phyloP scores from a whole-genome alignment of 1,140 invertebrate species.

The Conus ventricosus region DNA sequence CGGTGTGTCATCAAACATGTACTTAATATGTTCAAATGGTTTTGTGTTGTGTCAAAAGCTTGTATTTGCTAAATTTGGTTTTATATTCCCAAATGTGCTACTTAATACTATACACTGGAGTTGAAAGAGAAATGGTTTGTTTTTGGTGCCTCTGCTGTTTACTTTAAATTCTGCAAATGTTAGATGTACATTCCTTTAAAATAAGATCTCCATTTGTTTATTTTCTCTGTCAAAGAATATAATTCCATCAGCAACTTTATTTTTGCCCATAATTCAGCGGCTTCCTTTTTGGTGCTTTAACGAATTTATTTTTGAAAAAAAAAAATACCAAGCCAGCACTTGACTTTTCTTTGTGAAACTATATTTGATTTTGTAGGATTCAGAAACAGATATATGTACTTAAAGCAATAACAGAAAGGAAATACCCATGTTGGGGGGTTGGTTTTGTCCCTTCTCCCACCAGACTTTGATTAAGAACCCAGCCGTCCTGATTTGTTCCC shows the following conservation, averaged over 20 bases:
- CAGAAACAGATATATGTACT: slow-evolving; percentile 6
- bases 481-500: background rate
- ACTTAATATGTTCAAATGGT: background rate
- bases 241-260: background rate
- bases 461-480: background rate
- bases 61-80: slow-evolving; percentile 7
- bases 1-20: background rate
- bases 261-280: background rate
- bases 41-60: background rate
- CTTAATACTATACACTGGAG: background rate
- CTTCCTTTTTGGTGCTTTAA: background rate
- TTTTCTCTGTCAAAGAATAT: background rate
- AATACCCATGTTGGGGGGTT: background rate
- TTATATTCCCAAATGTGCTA: background rate
- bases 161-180: background rate
- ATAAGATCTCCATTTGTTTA: background rate
- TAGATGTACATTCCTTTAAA: slow-evolving; percentile 2
- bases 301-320: background rate
- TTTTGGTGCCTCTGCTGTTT: slow-evolving; percentile 10
- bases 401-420: background rate
- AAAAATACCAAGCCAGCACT: background rate
- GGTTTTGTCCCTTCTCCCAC: background rate
- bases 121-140: slow-evolving; percentile 11
- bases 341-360: background rate
- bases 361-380: background rate